Conservation (phyloP, 2,797 vertebrate genomes). For the Ctenochaetus hawaiiensis region DNA sequence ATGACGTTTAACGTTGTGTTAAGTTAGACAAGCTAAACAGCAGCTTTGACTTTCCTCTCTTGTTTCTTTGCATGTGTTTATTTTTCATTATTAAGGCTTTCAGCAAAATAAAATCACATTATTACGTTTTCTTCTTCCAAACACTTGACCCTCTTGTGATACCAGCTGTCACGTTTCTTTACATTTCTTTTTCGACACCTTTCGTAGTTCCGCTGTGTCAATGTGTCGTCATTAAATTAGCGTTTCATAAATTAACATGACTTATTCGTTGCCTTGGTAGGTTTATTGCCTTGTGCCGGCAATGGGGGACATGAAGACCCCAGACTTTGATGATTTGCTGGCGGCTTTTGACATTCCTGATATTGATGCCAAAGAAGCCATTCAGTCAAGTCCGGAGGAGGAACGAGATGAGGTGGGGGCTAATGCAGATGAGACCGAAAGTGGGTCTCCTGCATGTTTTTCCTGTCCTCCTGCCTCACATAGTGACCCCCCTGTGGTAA, state of each 20-base stretch:
- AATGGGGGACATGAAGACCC: slow-evolving; percentile 99
- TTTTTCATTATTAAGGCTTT: not conserved
- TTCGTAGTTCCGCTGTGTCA: not conserved
- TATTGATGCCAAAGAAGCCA: slow-evolving; percentile 96
- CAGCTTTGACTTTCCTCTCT: not conserved
- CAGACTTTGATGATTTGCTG: slow-evolving; percentile 96
- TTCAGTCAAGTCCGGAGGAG: slow-evolving; percentile 91
- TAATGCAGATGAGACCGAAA: slow-evolving; percentile 31
- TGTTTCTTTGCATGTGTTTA: not conserved
- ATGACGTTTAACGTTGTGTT: slow-evolving; percentile 3
- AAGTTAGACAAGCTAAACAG: slow-evolving; percentile 10
- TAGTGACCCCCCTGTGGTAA: slow-evolving; percentile 89
- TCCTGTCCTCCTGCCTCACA: slow-evolving; percentile 59
- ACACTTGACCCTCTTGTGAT: not conserved
- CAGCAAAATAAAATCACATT: not conserved
- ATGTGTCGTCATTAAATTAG: not conserved
- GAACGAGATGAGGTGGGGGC: slow-evolving; percentile 66
- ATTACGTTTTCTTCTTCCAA: not conserved
- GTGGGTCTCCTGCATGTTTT: slow-evolving; percentile 70
- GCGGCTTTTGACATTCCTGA: slow-evolving; percentile 98
- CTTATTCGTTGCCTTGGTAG: slow-evolving; percentile 58
- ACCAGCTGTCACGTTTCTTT: slow-evolving; percentile 5
- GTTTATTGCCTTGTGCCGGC: slow-evolving; percentile 74
- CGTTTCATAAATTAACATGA: not conserved
- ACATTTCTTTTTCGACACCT: not conserved